These are phyloP conservation scores for Araneus ventricosus DNA, from an alignment of 1,140 invertebrate genomes.

Conservation along the genomic window DNA sequence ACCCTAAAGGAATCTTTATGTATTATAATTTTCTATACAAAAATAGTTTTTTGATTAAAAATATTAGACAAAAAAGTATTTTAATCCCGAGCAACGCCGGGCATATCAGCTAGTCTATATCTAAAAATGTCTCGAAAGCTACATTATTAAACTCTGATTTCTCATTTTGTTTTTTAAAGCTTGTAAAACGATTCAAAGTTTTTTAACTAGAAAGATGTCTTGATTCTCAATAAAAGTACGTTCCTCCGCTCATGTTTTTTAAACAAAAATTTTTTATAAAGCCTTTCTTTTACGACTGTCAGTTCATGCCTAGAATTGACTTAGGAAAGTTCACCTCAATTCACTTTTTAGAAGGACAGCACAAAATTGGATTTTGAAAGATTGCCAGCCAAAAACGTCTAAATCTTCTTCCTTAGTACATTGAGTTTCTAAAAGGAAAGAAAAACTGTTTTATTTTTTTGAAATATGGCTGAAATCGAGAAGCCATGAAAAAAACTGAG, in stretches of 20 bases:
- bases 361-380: slow-evolving; percentile 30
- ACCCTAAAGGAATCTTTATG: too few species aligned
- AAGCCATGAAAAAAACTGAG: not conserved
- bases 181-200: not conserved
- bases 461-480: not conserved
- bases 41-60: too few species aligned
- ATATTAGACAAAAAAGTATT: too few species aligned
- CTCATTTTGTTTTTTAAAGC: not conserved
- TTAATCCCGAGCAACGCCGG: too few species aligned
- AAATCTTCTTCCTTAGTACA: not conserved
- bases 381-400: not conserved
- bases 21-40: too few species aligned
- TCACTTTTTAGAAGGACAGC: not conserved
- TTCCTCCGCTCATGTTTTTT: not conserved
- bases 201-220: too few species aligned
- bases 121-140: too few species aligned
- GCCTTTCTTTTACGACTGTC: not conserved
- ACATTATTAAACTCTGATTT: not conserved
- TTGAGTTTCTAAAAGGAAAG: not conserved
- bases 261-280: slow-evolving; percentile 8
- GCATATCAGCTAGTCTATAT: too few species aligned
- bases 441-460: not conserved
- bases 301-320: not conserved
- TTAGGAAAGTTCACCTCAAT: not conserved
- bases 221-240: too few species aligned